Evolutionary conservation across 2,888 invertebrate genomes (phyloP).

Genomic region (Idaea dimidiata): DNA sequence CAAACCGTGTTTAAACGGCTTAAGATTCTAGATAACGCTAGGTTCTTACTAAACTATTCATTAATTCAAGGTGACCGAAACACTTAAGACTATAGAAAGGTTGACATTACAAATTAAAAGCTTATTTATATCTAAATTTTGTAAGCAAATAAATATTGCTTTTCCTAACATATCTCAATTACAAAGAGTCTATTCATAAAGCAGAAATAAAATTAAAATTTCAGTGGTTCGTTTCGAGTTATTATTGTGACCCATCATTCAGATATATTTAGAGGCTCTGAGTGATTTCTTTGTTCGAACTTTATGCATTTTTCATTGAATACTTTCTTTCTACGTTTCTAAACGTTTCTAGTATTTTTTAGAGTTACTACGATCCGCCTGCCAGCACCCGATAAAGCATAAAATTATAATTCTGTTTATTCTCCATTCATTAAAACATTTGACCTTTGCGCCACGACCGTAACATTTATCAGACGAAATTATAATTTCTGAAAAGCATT

Average conservation of each 20-base stretch:
- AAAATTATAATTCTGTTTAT: slow-evolving; percentile 7
- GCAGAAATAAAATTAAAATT: background rate
- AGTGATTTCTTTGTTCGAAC: background rate
- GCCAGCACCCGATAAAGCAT: background rate
- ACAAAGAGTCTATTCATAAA: background rate
- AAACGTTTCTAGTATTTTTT: background rate
- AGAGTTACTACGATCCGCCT: too few relatives aligned
- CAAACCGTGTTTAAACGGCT: background rate
- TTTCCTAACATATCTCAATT: background rate
- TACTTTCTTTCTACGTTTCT: too few relatives aligned
- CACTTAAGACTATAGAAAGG: background rate
- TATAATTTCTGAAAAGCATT: slow-evolving; percentile 34
- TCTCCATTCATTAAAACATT: slow-evolving; percentile 5
- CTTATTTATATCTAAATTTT: too few relatives aligned
- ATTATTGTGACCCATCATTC: background rate
- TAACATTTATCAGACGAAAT: slow-evolving; percentile 20
- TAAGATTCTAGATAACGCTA: background rate
- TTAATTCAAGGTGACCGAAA: background rate
- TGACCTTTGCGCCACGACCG: slow-evolving; percentile 8
- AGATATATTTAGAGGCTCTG: background rate
- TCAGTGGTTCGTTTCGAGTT: background rate
- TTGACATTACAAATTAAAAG: too few relatives aligned
- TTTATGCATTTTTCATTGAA: background rate
- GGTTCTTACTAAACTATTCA: background rate
- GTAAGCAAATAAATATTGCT: too few relatives aligned